Conservation (phyloP, 2,888 invertebrate genomes). For the Eueremaeus valkanovi region DNA sequence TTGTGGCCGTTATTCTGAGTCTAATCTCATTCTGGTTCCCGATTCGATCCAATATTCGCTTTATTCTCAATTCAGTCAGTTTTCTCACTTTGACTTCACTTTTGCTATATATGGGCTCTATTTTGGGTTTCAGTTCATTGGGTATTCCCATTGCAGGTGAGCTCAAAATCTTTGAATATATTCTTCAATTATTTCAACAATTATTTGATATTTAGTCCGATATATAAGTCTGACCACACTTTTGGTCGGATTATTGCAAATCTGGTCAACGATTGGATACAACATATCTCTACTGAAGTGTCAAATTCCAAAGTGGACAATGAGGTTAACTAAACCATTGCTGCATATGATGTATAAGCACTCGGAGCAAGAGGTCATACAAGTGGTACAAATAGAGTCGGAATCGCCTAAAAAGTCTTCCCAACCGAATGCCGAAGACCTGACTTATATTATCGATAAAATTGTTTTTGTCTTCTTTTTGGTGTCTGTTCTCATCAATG, state of each 20-base stretch:
- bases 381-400: background rate
- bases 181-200: background rate
- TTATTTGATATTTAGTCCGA: background rate
- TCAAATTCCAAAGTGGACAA: background rate
- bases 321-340: background rate
- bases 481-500: background rate
- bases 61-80: background rate
- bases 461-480: background rate
- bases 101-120: background rate
- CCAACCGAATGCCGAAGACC: background rate
- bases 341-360: background rate
- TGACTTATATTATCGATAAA: slow-evolving; percentile 3
- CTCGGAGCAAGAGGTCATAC: background rate
- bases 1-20: slow-evolving; percentile 24
- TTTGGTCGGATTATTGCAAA: background rate
- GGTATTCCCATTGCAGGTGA: background rate
- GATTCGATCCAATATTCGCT: background rate
- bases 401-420: background rate
- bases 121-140: background rate
- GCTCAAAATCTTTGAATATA: background rate
- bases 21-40: slow-evolving; percentile 4
- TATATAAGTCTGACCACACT: slow-evolving; percentile 4
- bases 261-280: background rate
- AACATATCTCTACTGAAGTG: background rate
- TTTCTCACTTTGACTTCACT: background rate